Conservation (phyloP, 2,113 vertebrate genomes). For the Catharus fuscescens region DNA sequence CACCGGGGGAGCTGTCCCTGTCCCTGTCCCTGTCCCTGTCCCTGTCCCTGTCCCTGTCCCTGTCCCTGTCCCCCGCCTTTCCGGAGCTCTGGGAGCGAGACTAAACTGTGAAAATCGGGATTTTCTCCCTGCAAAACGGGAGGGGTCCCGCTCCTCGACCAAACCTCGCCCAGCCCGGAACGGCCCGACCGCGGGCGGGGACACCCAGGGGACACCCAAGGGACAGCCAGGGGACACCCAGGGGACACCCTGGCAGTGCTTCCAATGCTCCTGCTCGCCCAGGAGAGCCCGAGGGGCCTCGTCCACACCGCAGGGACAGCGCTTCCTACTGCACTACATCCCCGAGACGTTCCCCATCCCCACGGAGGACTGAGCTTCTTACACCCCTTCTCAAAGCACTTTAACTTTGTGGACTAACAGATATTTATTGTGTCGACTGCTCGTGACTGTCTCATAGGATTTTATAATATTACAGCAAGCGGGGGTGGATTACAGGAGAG, state of each 20-base stretch:
- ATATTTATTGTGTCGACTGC: constrained; percentile 71
- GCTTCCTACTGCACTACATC: constrained; percentile 59
- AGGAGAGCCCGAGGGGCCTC: not conserved
- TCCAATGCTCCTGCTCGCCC: constrained; percentile 10
- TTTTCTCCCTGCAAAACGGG: not conserved
- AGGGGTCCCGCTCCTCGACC: not conserved
- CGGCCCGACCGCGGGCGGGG: not conserved
- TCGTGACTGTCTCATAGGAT: not conserved
- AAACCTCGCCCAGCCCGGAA: not conserved
- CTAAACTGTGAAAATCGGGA: constrained; percentile 77
- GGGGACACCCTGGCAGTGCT: not conserved
- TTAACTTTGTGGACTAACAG: constrained; percentile 76
- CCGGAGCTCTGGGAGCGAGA: not conserved
- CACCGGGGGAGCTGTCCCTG: not conserved
- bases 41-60: not conserved
- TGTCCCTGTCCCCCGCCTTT: not conserved
- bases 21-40: not conserved
- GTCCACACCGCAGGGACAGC: not conserved
- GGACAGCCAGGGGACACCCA: not conserved
- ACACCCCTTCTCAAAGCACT: constrained; percentile 75
- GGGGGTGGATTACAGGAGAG: not conserved
- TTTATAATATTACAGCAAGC: constrained; percentile 13
- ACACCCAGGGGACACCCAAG: not conserved
- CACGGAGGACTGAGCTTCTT: constrained; percentile 15
- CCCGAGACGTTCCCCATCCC: not conserved